These are phyloP conservation scores for Leptothorax acervorum DNA, from an alignment of 2,888 invertebrate species.

Conservation along the genomic window DNA sequence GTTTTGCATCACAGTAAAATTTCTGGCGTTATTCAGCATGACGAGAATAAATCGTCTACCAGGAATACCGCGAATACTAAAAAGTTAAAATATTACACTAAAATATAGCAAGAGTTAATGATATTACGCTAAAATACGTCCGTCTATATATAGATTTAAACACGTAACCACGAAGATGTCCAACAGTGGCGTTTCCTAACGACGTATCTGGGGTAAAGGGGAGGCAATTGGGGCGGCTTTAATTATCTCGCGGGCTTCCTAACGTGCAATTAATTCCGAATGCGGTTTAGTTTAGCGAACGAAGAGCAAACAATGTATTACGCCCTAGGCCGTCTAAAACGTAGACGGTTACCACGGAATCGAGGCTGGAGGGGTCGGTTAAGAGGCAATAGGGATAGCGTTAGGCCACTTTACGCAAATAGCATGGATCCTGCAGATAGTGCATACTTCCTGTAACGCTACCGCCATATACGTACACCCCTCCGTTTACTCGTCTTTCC, in stretches of 20 bases:
- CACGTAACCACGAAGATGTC: slow-evolving; percentile 70
- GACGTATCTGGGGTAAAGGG: slow-evolving; percentile 67
- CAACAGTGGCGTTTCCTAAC: slow-evolving; percentile 64
- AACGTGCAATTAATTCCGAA: slow-evolving; percentile 84
- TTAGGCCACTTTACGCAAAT: slow-evolving; percentile 82
- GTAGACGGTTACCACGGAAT: slow-evolving; percentile 79
- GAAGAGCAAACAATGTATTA: slow-evolving; percentile 84
- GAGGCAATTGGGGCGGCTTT: slow-evolving; percentile 80
- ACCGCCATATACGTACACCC: slow-evolving; percentile 59
- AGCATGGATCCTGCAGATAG: slow-evolving; percentile 82
- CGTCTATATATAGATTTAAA: slow-evolving; percentile 24
- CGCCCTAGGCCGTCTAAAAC: slow-evolving; percentile 79
- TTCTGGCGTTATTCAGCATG: not conserved
- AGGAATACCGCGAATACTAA: not conserved
- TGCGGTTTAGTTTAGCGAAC: slow-evolving; percentile 84
- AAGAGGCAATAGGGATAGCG: slow-evolving; percentile 54
- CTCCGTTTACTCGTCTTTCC: slow-evolving; percentile 40
- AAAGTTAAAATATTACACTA: not conserved
- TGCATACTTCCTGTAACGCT: slow-evolving; percentile 73
- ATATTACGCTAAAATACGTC: not conserved
- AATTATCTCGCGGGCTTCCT: slow-evolving; percentile 82
- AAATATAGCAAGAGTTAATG: not conserved
- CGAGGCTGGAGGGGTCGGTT: slow-evolving; percentile 60
- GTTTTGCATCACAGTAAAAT: not conserved
- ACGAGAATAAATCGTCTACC: not conserved